Evolutionary conservation across 2,797 vertebrate genomes (phyloP).

Genomic region (Dryobates pubescens): DNA sequence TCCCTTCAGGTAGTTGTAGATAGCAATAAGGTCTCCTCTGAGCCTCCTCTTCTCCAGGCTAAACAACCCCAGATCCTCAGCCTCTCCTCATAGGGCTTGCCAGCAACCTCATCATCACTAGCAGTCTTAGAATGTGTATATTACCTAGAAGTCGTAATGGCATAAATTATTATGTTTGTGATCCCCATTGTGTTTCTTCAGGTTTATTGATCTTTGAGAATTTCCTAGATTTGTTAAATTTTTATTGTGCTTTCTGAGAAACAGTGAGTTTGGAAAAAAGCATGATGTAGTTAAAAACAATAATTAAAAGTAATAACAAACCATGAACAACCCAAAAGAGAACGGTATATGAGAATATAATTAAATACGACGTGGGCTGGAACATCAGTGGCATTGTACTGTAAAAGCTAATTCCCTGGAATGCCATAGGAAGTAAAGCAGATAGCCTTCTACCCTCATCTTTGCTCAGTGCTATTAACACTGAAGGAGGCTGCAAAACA

Average conservation of each 20-base stretch:
- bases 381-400: background rate
- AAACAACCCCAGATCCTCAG: no score
- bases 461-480: background rate
- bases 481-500: slow-evolving; percentile 1
- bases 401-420: background rate
- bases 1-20: no score
- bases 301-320: background rate
- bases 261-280: background rate
- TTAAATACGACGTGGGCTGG: background rate
- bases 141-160: background rate
- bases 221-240: background rate
- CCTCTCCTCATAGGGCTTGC: background rate
- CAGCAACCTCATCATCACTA: background rate
- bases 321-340: background rate
- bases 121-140: background rate
- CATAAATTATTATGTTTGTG: background rate
- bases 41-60: no score
- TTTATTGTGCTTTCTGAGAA: background rate
- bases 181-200: background rate
- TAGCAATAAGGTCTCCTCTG: no score
- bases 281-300: background rate
- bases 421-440: background rate
- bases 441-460: background rate
- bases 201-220: background rate
- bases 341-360: background rate